Percentiles rank a stretch among this genome's conserved stretches.
Conservation (phyloP, 2,888 invertebrate genomes). For the Tetragonula carbonaria region DNA sequence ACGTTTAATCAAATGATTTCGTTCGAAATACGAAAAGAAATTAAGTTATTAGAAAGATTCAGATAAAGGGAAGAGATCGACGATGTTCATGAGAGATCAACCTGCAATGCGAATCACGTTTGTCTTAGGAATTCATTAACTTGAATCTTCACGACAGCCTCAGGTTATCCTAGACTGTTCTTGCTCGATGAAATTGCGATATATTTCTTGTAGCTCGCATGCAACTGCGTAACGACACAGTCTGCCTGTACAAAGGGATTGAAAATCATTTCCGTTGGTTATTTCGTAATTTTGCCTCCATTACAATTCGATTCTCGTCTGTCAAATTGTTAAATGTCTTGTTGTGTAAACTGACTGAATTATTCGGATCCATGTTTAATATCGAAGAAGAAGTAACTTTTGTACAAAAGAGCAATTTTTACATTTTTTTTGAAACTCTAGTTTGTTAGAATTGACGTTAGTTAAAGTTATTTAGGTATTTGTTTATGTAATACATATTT, state of each 20-base stretch:
- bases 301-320: slow-evolving; percentile 18
- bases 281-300: not conserved
- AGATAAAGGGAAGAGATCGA: not conserved
- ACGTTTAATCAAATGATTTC: slow-evolving; percentile 7
- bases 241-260: slow-evolving; percentile 26
- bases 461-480: too few species aligned
- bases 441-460: too few species aligned
- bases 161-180: slow-evolving; percentile 44
- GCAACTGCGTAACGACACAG: not conserved
- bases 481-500: too few species aligned
- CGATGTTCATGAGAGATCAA: not conserved
- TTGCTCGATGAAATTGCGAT: slow-evolving; percentile 46
- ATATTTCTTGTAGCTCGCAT: slow-evolving; percentile 43
- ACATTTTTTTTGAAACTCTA: too few species aligned
- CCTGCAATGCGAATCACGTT: slow-evolving; percentile 13
- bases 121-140: slow-evolving; percentile 53
- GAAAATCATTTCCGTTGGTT: slow-evolving; percentile 40
- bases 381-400: too few species aligned
- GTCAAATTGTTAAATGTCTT: slow-evolving; percentile 15
- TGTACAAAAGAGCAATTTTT: too few species aligned
- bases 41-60: not conserved
- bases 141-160: slow-evolving; percentile 20
- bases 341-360: not conserved
- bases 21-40: not conserved
- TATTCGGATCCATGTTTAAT: not conserved